A percentile compares a stretch with the other conserved stretches of the same genome.
Conservation (phyloP, 1,140 invertebrate species). For the Cydia fagiglandana region DNA sequence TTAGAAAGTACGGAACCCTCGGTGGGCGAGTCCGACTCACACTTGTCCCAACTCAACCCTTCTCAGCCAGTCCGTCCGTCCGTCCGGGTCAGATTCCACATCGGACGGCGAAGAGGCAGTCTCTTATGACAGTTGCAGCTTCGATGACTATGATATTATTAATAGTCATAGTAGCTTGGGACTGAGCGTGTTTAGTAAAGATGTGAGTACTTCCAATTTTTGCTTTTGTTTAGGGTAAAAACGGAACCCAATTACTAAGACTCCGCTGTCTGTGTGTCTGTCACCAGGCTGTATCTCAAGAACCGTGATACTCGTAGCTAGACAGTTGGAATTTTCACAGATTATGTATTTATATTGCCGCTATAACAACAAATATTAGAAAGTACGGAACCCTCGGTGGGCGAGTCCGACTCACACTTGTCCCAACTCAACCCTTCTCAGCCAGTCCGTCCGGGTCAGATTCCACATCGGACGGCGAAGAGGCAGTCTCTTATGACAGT, state of each 20-base stretch:
- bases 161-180: conserved; percentile 51
- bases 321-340: too few relatives aligned
- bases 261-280: too few relatives aligned
- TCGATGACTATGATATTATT: conserved; percentile 70
- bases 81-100: conserved; percentile 7
- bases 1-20: too few relatives aligned
- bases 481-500: conserved; percentile 55
- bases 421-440: conserved; percentile 61
- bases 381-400: too few relatives aligned
- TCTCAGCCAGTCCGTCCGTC: conserved; percentile 37
- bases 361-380: too few relatives aligned
- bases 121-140: conserved; percentile 57
- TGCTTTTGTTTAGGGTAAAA: too few relatives aligned
- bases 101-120: conserved; percentile 62
- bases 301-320: too few relatives aligned
- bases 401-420: too few relatives aligned
- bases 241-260: too few relatives aligned
- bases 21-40: too few relatives aligned
- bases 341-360: too few relatives aligned
- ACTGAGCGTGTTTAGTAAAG: conserved; percentile 38
- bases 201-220: conserved; percentile 35
- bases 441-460: background rate
- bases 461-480: conserved; percentile 54
- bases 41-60: conserved; percentile 63
- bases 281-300: too few relatives aligned